These are phyloP conservation scores for Cancer borealis DNA, from an alignment of 2,888 invertebrate genomes.

Conservation along the genomic window DNA sequence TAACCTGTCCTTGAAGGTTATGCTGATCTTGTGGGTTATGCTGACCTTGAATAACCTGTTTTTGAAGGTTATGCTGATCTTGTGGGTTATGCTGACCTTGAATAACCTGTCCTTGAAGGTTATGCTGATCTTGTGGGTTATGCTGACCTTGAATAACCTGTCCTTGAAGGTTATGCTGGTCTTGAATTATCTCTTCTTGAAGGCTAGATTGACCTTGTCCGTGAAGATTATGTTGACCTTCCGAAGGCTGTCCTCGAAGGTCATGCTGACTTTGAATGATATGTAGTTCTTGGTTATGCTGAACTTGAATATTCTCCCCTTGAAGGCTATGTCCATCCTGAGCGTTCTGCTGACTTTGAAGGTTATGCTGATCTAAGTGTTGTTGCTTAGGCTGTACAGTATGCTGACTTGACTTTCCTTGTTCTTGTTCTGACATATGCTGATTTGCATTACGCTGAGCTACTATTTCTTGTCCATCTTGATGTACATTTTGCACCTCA, in stretches of 20 bases:
- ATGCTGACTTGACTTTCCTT: neutral
- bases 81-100: neutral
- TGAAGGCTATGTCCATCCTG: neutral
- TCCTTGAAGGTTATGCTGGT: neutral
- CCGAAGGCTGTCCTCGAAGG: too few relatives aligned
- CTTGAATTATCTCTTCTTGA: neutral
- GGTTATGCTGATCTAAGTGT: slow-evolving; percentile 12
- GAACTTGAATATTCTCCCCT: too few relatives aligned
- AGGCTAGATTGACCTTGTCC: neutral
- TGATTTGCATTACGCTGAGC: too few relatives aligned
- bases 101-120: slow-evolving; percentile 14
- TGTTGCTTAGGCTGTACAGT: neutral
- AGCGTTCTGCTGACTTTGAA: neutral
- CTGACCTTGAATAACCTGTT: neutral
- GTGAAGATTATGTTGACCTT: neutral
- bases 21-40: slow-evolving; percentile 27
- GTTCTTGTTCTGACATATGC: neutral
- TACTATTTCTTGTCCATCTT: too few relatives aligned
- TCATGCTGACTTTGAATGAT: neutral
- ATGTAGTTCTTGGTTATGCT: neutral
- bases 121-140: neutral
- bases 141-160: neutral
- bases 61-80: neutral
- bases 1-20: neutral
- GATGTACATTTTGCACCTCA: neutral